Conservation (phyloP, 2,888 invertebrate genomes). For the Aelia acuminata region DNA sequence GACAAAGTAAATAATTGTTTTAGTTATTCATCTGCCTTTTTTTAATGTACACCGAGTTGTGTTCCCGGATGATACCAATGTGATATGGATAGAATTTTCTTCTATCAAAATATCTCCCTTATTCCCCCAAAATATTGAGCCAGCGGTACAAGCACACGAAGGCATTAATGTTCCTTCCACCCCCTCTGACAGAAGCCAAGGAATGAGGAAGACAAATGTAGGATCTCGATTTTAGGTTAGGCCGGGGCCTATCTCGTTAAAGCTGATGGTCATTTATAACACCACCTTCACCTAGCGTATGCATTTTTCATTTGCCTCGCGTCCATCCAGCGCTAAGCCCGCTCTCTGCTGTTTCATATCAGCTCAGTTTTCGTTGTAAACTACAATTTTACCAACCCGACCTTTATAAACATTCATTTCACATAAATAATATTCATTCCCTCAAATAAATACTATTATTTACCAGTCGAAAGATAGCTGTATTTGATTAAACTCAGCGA, state of each 20-base stretch:
- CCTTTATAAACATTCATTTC: too few species aligned
- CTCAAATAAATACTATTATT: too few species aligned
- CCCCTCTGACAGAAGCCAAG: slow-evolving; percentile 25
- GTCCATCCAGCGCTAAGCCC: background rate
- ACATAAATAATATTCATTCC: too few species aligned
- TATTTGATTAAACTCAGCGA: too few species aligned
- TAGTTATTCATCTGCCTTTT: too few species aligned
- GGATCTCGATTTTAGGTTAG: background rate
- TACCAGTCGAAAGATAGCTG: too few species aligned
- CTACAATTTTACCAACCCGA: too few species aligned
- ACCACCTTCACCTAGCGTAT: background rate
- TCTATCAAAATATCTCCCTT: too few species aligned
- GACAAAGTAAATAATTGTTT: too few species aligned
- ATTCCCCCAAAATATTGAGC: background rate
- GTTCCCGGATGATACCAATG: too few species aligned
- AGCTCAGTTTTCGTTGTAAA: background rate
- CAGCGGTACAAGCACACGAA: background rate
- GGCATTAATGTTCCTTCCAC: slow-evolving; percentile 20
- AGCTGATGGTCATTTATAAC: slow-evolving; percentile 48
- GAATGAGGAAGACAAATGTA: slow-evolving; percentile 47
- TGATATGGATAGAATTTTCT: too few species aligned
- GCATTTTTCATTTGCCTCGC: slow-evolving; percentile 39
- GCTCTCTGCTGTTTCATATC: slow-evolving; percentile 9
- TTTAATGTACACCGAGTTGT: too few species aligned
- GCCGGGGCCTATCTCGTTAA: slow-evolving; percentile 35